A percentile compares a stretch with the other conserved stretches of the same genome.
These are phyloP conservation scores for Leptopilina clavipes DNA, from an alignment of 1,140 invertebrate genomes.

Conservation along the genomic window DNA sequence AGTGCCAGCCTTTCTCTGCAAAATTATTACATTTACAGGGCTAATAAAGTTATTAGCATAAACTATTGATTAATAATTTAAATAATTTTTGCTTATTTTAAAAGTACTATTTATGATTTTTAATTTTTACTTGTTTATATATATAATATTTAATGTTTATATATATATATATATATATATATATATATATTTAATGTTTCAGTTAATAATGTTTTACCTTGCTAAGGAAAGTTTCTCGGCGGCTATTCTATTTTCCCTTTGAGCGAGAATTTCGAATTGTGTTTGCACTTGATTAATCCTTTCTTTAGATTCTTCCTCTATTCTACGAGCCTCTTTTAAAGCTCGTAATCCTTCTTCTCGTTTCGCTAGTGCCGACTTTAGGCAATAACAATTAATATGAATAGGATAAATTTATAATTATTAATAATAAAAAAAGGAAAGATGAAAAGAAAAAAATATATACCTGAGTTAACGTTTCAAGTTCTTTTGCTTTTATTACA, in stretches of 20 bases:
- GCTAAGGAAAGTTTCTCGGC: slow-evolving; percentile 63
- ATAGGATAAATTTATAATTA: too few relatives aligned
- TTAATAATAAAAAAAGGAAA: too few relatives aligned
- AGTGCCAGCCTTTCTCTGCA: slow-evolving; percentile 63
- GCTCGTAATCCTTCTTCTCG: slow-evolving; percentile 66
- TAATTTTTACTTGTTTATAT: slow-evolving; percentile 12
- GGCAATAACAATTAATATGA: not conserved
- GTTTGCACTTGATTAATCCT: slow-evolving; percentile 61
- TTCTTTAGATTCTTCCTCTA: slow-evolving; percentile 66
- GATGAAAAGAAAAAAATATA: not conserved
- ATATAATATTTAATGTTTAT: too few relatives aligned
- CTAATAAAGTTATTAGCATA: too few relatives aligned
- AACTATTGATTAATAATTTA: too few relatives aligned
- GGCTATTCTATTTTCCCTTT: slow-evolving; percentile 64
- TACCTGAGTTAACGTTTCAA: slow-evolving; percentile 68
- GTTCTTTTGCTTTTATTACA: slow-evolving; percentile 64
- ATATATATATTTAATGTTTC: too few relatives aligned
- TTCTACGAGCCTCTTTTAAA: slow-evolving; percentile 62
- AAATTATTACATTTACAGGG: slow-evolving; percentile 33
- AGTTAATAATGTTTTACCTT: slow-evolving; percentile 55
- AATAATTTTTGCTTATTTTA: too few relatives aligned
- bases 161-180: too few relatives aligned
- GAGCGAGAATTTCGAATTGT: slow-evolving; percentile 61
- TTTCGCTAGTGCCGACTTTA: slow-evolving; percentile 62
- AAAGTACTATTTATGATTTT: too few relatives aligned